Evolutionary conservation across 1,140 invertebrate species (phyloP).

Genomic region (Listronotus oregonensis): DNA sequence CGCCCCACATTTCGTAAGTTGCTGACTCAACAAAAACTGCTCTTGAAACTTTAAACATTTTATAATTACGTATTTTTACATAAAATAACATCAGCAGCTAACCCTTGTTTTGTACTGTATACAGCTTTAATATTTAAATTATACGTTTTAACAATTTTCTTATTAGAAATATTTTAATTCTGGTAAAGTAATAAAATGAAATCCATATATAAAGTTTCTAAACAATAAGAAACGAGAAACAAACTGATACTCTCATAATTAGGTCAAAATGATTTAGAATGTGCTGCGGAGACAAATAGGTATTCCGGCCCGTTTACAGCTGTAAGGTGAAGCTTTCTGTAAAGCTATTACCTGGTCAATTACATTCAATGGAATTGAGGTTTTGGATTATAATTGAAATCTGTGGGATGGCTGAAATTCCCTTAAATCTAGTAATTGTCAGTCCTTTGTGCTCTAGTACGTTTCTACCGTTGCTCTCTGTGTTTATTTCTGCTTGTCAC

Average conservation of each 20-base stretch:
- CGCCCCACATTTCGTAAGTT: no score
- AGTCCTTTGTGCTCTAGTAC: conserved; percentile 49
- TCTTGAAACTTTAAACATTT: no score
- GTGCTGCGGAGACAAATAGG: conserved; percentile 28
- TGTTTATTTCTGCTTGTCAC: conserved; percentile 19
- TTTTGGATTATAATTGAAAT: conserved; percentile 57
- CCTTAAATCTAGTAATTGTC: conserved; percentile 56
- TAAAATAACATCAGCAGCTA: no score
- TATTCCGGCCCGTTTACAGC: conserved; percentile 31
- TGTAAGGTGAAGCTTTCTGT: conserved; percentile 51
- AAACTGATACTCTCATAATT: conserved; percentile 34
- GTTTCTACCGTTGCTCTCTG: conserved; percentile 32
- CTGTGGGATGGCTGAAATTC: conserved; percentile 55
- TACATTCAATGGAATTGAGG: conserved; percentile 56
- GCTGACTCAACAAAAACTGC: no score
- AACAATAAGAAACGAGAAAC: conserved; percentile 20
- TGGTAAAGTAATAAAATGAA: no score
- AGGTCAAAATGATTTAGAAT: conserved; percentile 36
- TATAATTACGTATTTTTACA: no score
- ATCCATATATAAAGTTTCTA: conserved; percentile 3
- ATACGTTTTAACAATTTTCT: no score
- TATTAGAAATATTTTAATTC: no score
- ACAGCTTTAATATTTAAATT: no score
- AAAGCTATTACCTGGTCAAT: conserved; percentile 57
- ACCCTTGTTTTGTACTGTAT: no score